Conservation (phyloP, 1,140 invertebrate species). For the Leucophenga varia region DNA sequence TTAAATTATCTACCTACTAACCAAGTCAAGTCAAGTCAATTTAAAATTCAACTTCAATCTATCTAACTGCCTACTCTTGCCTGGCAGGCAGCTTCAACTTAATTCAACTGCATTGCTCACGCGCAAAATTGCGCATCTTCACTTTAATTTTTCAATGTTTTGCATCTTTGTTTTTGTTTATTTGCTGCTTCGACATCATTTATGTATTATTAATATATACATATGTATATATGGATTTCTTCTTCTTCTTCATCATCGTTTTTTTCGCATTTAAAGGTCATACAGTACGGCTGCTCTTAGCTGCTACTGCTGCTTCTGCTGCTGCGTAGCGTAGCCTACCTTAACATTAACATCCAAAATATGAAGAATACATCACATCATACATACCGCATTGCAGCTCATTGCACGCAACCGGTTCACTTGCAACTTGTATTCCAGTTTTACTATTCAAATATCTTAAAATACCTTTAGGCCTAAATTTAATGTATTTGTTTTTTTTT, state of each 20-base stretch:
- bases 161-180: constrained; percentile 19
- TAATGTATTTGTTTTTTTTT: not conserved
- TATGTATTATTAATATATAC: too few species aligned
- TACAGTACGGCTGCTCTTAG: constrained; percentile 32
- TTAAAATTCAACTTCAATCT: too few species aligned
- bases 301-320: constrained; percentile 8
- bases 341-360: constrained; percentile 49
- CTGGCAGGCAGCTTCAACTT: constrained; percentile 12
- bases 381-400: constrained; percentile 15
- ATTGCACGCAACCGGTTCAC: constrained; percentile 38
- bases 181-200: too few species aligned
- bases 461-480: constrained; percentile 38
- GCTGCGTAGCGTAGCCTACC: constrained; percentile 29
- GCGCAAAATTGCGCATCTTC: constrained; percentile 10
- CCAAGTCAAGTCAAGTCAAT: too few species aligned
- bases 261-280: constrained; percentile 50
- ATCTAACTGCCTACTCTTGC: constrained; percentile 14
- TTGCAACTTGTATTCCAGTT: constrained; percentile 24
- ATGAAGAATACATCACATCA: constrained; percentile 18
- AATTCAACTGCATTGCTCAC: constrained; percentile 11
- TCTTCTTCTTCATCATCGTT: constrained; percentile 11
- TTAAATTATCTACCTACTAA: too few species aligned
- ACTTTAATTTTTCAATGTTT: constrained; percentile 8
- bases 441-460: too few species aligned
- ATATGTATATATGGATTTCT: too few species aligned